A percentile compares a stretch with the other conserved stretches of the same genome.
phyloP scores from a whole-genome alignment of 2,888 invertebrate species.

The Chrysolina haemoptera region DNA sequence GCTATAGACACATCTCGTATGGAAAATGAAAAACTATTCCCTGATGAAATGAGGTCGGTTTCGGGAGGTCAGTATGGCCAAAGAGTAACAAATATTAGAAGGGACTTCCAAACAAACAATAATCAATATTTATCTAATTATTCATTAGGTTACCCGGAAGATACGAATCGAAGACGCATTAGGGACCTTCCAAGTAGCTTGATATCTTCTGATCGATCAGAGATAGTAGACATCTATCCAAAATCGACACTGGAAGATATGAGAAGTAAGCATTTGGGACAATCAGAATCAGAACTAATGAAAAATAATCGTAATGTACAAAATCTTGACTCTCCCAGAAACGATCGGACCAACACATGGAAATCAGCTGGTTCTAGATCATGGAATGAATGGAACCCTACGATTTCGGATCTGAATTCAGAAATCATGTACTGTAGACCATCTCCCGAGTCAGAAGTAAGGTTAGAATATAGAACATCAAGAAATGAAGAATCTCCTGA shows the following conservation, averaged over 20 bases:
- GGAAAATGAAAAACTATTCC: constrained; percentile 2
- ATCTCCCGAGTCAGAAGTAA: neutral
- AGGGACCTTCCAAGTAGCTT: neutral
- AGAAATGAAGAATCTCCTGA: constrained; percentile 1
- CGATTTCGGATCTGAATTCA: neutral
- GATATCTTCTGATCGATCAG: neutral
- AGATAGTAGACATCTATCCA: no score
- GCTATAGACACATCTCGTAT: constrained; percentile 28
- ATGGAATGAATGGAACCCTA: neutral
- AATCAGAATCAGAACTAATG: neutral
- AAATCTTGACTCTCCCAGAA: neutral
- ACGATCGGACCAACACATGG: neutral
- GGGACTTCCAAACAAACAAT: neutral
- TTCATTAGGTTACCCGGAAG: neutral
- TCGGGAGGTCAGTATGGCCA: neutral
- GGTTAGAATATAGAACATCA: neutral
- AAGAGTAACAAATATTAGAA: neutral
- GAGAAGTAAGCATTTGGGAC: neutral
- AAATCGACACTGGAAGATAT: neutral
- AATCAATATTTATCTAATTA: neutral
- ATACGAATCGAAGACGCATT: neutral
- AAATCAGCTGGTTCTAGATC: neutral
- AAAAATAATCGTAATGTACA: neutral
- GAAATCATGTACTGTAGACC: neutral
- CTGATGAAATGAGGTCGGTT: neutral